Evolutionary conservation across 2,113 vertebrate species (phyloP), one percentile per base, ranked within the genome.

Genomic region (Bujurquina vittata): DNA sequence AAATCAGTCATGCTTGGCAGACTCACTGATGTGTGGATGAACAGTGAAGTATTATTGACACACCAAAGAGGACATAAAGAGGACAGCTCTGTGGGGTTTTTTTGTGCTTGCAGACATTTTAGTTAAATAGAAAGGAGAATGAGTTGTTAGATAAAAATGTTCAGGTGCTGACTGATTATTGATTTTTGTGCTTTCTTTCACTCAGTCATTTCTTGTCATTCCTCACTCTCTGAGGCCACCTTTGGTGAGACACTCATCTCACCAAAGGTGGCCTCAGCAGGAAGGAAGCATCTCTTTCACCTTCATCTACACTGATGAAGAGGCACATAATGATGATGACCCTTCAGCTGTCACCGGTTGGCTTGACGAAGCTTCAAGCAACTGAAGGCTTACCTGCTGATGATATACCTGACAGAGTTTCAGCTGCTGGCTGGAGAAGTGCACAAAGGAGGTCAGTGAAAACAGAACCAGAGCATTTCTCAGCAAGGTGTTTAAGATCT

Each of bases 321-420:
- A 77, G 54, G 23, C 37, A 26, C 14, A 52, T 67, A 76, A 69
- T 59, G 69, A 69, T 59, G 35, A 56, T 56, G 35, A 49, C 17
- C 46, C 52, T 82, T 76, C 73, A 76, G 73, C 37, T 82, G 73
- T 22, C 17, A 18, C 31, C 3, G 57, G 22, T 56, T 62, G 58
- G 15, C 40, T 26, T 81, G 69, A 55, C 58, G 40, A 10, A 49
- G 65, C n/a, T 0, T 26, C 46, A 22, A 75, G 59, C 23, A 18
- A 37, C 52, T 65, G 73, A 76, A 65, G 69, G 75, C 54, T 58
- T 1, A 54, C 55, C 81, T 60, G 40, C 61, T 83, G 81, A 33
- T 82, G 52, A 75, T 52, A 49, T 65, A 35, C 65, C 62, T 63
- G 54, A 67, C 46, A 11, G n/a, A 59, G 37, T 49, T 20, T 75